Base-by-base conservation (phyloP, 2,888 invertebrate species). In the Monoplex corrugatus region DNA sequence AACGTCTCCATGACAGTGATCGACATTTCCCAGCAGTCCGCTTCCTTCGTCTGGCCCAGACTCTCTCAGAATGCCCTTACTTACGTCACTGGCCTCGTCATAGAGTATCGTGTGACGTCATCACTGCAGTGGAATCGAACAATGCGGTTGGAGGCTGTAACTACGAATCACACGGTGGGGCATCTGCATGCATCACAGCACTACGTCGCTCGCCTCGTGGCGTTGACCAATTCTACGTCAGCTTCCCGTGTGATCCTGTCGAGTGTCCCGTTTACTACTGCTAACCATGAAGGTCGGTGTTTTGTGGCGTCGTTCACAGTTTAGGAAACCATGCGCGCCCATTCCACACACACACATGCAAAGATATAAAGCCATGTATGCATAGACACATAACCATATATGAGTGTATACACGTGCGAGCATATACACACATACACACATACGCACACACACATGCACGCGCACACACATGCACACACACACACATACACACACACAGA, bases 71-170 rank as follows among this genome's bases (percentile, higher is more conserved):
- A 75, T 0, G 63, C 72, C 8, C 87, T 84, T 2, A 83, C 75
- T 19, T 87, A 90, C 78, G 87, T 92, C 83, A 90, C 89, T 3
- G 91, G 90, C 2, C 68, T 92, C n/a, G 32, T 89, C 78, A 88
- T 90, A 44, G 83, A 89, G 68, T 88, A 88, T 82, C 72, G 68
- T 32, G 85, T 45, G 50, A 86, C 87, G 43, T 68, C 88, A 44
- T 80, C 85, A 13, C 32, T n/a, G 28, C 44, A 85, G 45, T 90
- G 90, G 90, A 90, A 89, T 86, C 83, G 87, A 23, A 88, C 89
- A 40, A 57, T 50, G 44, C 80, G 44, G 19, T 13, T 90, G 38
- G 75, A 87, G 40, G 89, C 89, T 10, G n/a, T 57, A 43, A 86
- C 83, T 35, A 89, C 89, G 2, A 86, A 84, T 32, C 87, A 89